These are phyloP conservation scores for Temnothorax rugatulus DNA, from an alignment of 2,888 invertebrate species.

Conservation along the genomic window DNA sequence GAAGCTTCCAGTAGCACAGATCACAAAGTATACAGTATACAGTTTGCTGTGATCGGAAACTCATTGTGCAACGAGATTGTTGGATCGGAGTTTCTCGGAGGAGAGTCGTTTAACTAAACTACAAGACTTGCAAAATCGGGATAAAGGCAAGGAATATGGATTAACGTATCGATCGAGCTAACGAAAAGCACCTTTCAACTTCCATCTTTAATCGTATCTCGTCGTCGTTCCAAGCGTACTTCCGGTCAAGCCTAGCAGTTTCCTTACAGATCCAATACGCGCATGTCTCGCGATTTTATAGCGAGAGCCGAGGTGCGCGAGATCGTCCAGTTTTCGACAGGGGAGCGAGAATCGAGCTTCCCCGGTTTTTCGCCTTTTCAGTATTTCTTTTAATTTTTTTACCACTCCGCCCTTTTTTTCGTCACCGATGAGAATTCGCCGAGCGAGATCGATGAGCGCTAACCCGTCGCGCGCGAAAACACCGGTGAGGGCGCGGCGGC, in stretches of 20 bases:
- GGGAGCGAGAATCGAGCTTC: not conserved
- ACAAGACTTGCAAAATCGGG: not conserved
- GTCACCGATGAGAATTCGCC: conserved; percentile 21
- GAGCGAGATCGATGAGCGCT: conserved; percentile 66
- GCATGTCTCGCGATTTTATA: not conserved
- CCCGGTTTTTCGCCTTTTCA: conserved; percentile 2
- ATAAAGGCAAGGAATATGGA: not conserved
- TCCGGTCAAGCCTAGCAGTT: not conserved
- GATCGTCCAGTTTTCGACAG: conserved; percentile 19
- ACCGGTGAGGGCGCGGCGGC: conserved; percentile 63
- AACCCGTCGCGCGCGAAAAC: conserved; percentile 63
- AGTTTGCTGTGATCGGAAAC: not conserved
- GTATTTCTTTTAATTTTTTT: not conserved
- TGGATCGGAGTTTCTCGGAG: not conserved
- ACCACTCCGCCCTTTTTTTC: not conserved
- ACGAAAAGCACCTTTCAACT: not conserved
- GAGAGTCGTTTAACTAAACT: not conserved
- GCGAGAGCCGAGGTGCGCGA: not conserved
- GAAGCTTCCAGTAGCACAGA: no score
- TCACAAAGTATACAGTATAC: not conserved
- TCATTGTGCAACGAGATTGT: not conserved
- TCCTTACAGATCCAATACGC: not conserved
- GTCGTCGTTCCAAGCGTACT: not conserved
- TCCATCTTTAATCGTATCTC: not conserved
- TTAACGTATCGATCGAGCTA: not conserved